Conservation (phyloP, 2,113 vertebrate genomes). For the Parotia lawesii region DNA sequence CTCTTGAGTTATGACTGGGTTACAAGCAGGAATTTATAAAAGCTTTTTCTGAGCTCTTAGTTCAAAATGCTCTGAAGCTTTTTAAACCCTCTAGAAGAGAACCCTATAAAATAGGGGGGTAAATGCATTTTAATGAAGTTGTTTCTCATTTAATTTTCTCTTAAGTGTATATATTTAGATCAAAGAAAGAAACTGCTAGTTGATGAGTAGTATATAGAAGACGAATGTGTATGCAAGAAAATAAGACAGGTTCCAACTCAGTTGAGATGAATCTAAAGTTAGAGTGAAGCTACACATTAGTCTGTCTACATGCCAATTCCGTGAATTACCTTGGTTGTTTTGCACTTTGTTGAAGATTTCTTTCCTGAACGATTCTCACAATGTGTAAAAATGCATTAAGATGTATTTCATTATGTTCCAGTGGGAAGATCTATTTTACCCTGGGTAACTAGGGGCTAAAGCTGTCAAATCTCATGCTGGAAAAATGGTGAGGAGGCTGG, state of each 20-base stretch:
- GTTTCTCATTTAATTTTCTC: background rate
- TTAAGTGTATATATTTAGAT: background rate
- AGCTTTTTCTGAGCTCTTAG: background rate
- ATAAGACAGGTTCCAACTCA: background rate
- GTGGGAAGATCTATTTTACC: background rate
- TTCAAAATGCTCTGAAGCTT: background rate
- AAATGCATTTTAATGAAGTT: background rate
- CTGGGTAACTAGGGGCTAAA: background rate
- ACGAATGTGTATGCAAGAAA: background rate
- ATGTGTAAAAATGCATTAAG: background rate
- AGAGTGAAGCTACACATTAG: background rate
- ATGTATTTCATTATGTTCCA: background rate
- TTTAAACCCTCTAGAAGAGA: background rate
- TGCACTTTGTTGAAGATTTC: background rate
- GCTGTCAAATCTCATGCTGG: background rate
- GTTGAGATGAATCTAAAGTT: background rate
- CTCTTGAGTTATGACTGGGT: background rate
- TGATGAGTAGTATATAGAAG: background rate
- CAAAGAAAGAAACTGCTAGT: background rate
- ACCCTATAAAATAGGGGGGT: background rate
- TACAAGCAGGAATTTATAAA: background rate
- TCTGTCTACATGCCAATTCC: background rate
- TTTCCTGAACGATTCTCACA: background rate
- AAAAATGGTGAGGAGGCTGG: background rate
- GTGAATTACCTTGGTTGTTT: background rate